phyloP scores from a whole-genome alignment of 2,888 invertebrate genomes.

The Caenorhabditis japonica region DNA sequence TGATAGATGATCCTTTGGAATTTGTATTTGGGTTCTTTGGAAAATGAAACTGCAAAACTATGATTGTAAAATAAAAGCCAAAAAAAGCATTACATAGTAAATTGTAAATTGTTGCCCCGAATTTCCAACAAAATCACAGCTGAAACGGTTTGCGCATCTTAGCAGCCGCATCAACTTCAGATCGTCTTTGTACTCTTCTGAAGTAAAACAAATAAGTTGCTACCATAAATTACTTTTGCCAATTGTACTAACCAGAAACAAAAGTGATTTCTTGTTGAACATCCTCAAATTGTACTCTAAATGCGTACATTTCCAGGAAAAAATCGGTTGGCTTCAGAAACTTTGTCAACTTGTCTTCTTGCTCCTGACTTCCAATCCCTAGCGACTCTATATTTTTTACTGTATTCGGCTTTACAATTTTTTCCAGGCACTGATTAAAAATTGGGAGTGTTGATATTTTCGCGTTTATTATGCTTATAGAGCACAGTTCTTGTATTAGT shows the following conservation, averaged over 20 bases:
- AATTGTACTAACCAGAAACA: conserved; percentile 16
- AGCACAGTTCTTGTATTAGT: conserved; percentile 49
- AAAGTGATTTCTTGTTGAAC: conserved; percentile 31
- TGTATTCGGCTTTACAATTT: conserved; percentile 29
- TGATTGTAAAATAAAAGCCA: background rate
- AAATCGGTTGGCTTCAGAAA: conserved; percentile 41
- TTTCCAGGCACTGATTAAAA: conserved; percentile 48
- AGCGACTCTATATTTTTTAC: conserved; percentile 16
- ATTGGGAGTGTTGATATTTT: conserved; percentile 22
- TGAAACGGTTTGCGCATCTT: conserved; percentile 28
- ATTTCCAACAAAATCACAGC: conserved; percentile 28
- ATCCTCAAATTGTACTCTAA: conserved; percentile 35
- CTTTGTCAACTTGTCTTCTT: conserved; percentile 15
- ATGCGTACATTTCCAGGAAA: conserved; percentile 47
- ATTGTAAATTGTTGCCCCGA: conserved; percentile 35
- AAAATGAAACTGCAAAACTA: conserved; percentile 9
- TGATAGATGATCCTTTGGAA: background rate
- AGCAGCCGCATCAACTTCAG: conserved; percentile 27
- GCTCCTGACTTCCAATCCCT: conserved; percentile 21
- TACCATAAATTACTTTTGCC: background rate
- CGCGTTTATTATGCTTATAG: conserved; percentile 40
- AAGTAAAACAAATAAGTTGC: background rate
- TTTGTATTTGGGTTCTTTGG: background rate
- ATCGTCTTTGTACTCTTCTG: conserved; percentile 31
- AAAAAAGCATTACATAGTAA: conserved; percentile 16